These are phyloP conservation scores for Cephonodes hylas DNA, from an alignment of 2,888 invertebrate species.

Conservation along the genomic window DNA sequence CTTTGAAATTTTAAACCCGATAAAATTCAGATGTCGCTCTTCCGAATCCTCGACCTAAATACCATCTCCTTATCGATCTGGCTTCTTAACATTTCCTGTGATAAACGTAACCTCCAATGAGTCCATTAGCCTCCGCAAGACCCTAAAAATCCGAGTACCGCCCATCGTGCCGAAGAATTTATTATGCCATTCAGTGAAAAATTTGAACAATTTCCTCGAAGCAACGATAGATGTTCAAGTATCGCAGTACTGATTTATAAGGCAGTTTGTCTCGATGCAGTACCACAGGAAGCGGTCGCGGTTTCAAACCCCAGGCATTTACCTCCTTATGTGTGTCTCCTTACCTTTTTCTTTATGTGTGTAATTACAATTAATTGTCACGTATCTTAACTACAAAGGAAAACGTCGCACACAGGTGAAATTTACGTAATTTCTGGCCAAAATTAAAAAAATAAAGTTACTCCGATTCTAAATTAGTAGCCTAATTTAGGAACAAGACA, in stretches of 20 bases:
- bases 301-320: too few relatives aligned
- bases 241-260: constrained; percentile 20
- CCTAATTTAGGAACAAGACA: too few relatives aligned
- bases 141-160: constrained; percentile 1
- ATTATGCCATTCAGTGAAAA: constrained; percentile 51
- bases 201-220: constrained; percentile 50
- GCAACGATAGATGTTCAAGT: constrained; percentile 32
- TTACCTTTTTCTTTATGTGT: too few relatives aligned
- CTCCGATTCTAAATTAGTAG: too few relatives aligned
- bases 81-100: neutral
- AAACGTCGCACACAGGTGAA: too few relatives aligned
- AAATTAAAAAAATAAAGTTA: too few relatives aligned
- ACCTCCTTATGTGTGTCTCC: too few relatives aligned
- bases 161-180: constrained; percentile 42
- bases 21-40: neutral
- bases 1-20: neutral
- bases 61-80: neutral
- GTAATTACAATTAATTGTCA: too few relatives aligned
- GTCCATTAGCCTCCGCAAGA: neutral
- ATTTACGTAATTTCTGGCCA: too few relatives aligned
- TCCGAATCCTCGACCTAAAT: neutral
- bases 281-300: neutral
- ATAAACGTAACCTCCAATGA: neutral
- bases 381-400: too few relatives aligned
- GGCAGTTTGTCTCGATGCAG: constrained; percentile 8